Evolutionary conservation across 1,140 invertebrate species (phyloP), one percentile per base, ranked within the genome.

Genomic region (Drosophila littoralis): DNA sequence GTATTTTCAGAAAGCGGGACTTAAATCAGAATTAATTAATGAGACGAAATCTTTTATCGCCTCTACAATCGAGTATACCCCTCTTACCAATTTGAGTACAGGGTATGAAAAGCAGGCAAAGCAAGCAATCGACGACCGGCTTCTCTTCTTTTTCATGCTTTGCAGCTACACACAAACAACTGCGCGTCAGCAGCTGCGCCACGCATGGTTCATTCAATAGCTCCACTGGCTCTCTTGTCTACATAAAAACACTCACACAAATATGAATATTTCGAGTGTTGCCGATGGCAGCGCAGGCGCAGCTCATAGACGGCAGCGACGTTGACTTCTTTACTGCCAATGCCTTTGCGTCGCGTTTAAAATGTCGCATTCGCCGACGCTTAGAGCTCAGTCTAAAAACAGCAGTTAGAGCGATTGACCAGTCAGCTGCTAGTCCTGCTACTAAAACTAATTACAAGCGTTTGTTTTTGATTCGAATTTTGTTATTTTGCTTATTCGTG

Each of bases 381-480:
- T 73, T 63, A 63, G 76, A 88, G 72, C 83, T 86, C 83, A 88
- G 79, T 86, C 76, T 77, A 74, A 67, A 78, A 59, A 69, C 72
- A 50, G 64, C 80, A 86, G 61, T 82, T 76, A 73, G 42, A 76
- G 80, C 58, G 70, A 72, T 66, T 61, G 55, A 61, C 22, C 64
- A 38, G 59, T 28, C 42, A 36, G 40, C 33, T 17, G 50, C 28
- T 38, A 40, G 32, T 28, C 48, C 12, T 13, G 32, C 32, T 60
- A 8, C 42, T 38, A 43, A 76, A 45, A 59, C 73, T 43, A 76
- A 15, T 35, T 36, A 59, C 45, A 69, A 35, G 1, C 38, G 40
- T 33, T 61, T 43, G 10, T 43, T n/a, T 9, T 13, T 2, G 42
- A 3, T 15, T 33, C 15, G 58, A 17, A 5, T 46, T 15, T 28